Conservation (phyloP, 2,113 vertebrate genomes). For the Saimiri boliviensis region DNA sequence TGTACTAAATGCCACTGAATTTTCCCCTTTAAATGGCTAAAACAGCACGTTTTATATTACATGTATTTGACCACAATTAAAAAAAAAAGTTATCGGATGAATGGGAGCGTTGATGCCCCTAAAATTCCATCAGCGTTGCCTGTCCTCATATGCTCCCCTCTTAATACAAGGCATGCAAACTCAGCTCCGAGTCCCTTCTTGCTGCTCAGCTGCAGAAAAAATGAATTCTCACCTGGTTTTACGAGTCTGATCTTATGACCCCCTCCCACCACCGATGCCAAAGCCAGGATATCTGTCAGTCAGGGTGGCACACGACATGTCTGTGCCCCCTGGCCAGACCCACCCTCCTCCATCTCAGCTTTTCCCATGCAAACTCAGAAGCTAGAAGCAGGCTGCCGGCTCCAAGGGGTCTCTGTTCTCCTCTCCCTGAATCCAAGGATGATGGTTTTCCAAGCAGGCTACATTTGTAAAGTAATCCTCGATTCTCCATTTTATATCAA, state of each 20-base stretch:
- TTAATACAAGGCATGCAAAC: rapidly evolving
- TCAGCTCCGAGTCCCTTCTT: rapidly evolving
- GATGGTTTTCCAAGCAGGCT: neutral
- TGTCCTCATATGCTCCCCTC: rapidly evolving
- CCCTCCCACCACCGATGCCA: neutral
- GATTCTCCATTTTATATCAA: neutral
- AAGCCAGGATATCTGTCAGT: rapidly evolving
- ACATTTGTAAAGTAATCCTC: rapidly evolving
- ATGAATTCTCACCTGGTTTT: rapidly evolving
- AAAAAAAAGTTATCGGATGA: neutral
- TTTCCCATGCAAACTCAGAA: rapidly evolving
- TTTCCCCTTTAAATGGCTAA: neutral
- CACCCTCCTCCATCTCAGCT: neutral
- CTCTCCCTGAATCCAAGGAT: rapidly evolving
- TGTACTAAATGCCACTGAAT: rapidly evolving
- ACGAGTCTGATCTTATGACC: neutral
- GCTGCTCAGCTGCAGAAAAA: rapidly evolving
- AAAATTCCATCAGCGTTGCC: neutral
- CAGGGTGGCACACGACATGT: rapidly evolving
- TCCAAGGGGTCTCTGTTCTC: neutral
- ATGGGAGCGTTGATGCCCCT: neutral
- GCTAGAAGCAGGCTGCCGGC: rapidly evolving
- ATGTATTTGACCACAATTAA: neutral
- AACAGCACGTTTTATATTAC: neutral
- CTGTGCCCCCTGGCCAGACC: neutral